A percentile compares a stretch with the other conserved stretches of the same genome.
Evolutionary conservation across 2,113 vertebrate genomes (phyloP).

Genomic region (Etheostoma spectabile): DNA sequence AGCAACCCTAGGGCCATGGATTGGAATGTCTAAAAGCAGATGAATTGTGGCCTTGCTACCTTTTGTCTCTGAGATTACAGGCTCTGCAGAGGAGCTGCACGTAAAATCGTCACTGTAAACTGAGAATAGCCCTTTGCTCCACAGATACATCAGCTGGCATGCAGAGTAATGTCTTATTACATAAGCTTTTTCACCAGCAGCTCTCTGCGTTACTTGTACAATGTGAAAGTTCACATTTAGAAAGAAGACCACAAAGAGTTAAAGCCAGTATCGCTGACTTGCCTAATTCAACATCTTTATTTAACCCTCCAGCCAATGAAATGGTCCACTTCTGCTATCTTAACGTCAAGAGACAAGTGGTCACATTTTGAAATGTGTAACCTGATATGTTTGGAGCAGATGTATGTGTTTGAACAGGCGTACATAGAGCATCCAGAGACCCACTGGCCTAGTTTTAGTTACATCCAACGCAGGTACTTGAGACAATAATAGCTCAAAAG

Average conservation of each 20-base stretch:
- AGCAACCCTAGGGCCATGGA: too few species aligned
- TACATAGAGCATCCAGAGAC: background rate
- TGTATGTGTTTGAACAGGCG: background rate
- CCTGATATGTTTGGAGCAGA: constrained; percentile 7
- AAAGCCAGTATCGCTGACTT: background rate
- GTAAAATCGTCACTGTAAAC: background rate
- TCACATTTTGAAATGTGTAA: background rate
- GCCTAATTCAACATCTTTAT: background rate
- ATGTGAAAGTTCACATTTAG: constrained; percentile 3
- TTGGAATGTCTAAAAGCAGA: background rate
- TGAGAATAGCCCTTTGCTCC: background rate
- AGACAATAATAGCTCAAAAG: background rate
- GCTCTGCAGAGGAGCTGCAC: background rate
- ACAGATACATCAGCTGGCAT: background rate
- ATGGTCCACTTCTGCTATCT: background rate
- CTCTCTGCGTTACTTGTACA: constrained; percentile 9
- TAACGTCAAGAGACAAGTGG: background rate
- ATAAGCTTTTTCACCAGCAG: constrained; percentile 10
- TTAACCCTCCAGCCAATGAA: background rate
- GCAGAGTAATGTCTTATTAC: constrained; percentile 10
- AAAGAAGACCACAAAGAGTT: background rate
- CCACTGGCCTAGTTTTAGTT: constrained; percentile 8
- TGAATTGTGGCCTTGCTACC: background rate
- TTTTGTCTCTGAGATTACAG: constrained; percentile 23
- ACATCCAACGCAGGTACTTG: background rate